phyloP scores from a whole-genome alignment of 2,113 vertebrate genomes.

The Epinephelus lanceolatus region DNA sequence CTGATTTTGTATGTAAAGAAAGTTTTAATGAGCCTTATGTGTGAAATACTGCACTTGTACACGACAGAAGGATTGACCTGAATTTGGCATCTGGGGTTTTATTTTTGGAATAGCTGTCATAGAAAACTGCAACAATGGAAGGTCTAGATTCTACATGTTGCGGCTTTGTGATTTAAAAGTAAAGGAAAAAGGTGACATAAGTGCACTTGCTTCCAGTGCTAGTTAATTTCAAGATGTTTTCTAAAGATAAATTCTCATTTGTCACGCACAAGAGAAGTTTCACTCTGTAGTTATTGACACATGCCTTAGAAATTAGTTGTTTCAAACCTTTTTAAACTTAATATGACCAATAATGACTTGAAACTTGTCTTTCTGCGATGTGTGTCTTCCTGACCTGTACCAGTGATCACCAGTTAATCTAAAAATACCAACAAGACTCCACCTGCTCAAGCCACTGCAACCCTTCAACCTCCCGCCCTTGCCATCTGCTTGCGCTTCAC shows the following conservation, averaged over 20 bases:
- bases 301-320: not conserved
- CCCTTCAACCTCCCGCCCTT: conserved; percentile 34
- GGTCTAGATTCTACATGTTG: not conserved
- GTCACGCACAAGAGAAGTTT: not conserved
- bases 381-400: conserved; percentile 46
- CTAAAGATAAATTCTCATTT: not conserved
- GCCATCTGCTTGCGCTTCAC: conserved; percentile 35
- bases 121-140: not conserved
- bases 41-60: not conserved
- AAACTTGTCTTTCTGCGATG: not conserved
- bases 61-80: not conserved
- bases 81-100: conserved; percentile 1
- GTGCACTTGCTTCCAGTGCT: not conserved
- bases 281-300: not conserved
- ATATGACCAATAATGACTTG: not conserved
- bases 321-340: not conserved
- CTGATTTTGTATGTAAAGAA: too few relatives aligned
- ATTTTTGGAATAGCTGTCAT: not conserved
- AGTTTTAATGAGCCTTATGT: not conserved
- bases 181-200: not conserved
- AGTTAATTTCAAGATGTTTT: not conserved
- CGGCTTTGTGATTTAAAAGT: not conserved
- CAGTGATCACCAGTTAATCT: conserved; percentile 15
- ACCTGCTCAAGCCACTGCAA: conserved; percentile 25
- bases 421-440: conserved; percentile 18